Conservation (phyloP, 37 sponge, comb jelly and placozoan species). For the Spongia lamella region DNA sequence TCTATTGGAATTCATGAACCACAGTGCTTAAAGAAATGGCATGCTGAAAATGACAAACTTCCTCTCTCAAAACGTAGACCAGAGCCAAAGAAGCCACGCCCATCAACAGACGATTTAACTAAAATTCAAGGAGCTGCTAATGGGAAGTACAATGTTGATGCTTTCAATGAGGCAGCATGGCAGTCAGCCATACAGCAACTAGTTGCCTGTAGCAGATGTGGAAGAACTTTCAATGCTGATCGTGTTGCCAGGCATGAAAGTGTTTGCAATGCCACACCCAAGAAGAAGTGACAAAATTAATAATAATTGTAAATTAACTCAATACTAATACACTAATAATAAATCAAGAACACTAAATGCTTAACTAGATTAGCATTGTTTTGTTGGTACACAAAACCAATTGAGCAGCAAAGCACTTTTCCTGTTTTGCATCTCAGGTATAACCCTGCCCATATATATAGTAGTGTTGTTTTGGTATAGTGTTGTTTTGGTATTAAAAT, state of each 20-base stretch:
- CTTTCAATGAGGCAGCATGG: not conserved
- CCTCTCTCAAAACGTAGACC: constrained; percentile 52
- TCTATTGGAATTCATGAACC: constrained; percentile 80
- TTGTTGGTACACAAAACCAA: too few relatives aligned
- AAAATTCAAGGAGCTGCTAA: not conserved
- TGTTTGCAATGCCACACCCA: constrained; percentile 65
- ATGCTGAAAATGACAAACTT: constrained; percentile 45
- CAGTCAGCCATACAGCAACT: constrained; percentile 26
- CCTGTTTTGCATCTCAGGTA: too few relatives aligned
- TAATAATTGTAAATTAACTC: too few relatives aligned
- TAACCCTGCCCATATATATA: too few relatives aligned
- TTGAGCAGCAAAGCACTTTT: too few relatives aligned
- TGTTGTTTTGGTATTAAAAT: too few relatives aligned
- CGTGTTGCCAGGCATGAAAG: constrained; percentile 56
- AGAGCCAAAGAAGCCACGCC: constrained; percentile 39
- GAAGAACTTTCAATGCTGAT: constrained; percentile 65
- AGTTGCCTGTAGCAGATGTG: constrained; percentile 69
- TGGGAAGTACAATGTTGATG: not conserved
- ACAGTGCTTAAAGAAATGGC: constrained; percentile 73
- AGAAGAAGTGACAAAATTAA: too few relatives aligned
- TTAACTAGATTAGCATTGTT: too few relatives aligned
- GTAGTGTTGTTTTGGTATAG: too few relatives aligned
- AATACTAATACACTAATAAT: too few relatives aligned
- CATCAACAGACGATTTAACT: not conserved
- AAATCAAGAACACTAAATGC: too few relatives aligned